Evolutionary conservation across 1,140 invertebrate genomes (phyloP).

Genomic region (Aphidius ervi): DNA sequence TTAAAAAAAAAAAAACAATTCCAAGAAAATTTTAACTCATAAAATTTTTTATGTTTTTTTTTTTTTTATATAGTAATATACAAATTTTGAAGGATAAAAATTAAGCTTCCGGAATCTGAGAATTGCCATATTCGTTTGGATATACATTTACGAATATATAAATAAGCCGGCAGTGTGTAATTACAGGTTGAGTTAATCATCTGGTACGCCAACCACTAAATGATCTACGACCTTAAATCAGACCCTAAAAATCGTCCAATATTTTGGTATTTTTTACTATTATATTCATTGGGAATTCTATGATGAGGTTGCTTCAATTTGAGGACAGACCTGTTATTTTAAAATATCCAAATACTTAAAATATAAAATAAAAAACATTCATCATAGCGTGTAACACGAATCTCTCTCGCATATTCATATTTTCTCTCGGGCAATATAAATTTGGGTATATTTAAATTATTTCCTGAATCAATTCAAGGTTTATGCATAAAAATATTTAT

Average conservation of each 20-base stretch:
- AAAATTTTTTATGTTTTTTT: neutral
- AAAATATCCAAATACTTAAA: conserved; percentile 5
- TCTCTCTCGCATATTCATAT: no score
- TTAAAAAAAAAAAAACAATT: neutral
- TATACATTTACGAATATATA: conserved; percentile 11
- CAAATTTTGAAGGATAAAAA: neutral
- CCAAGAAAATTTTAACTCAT: neutral
- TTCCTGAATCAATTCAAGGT: no score
- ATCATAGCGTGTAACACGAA: no score
- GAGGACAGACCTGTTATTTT: neutral
- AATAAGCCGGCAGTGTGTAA: conserved; percentile 22
- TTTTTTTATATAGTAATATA: no score
- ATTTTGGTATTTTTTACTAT: neutral
- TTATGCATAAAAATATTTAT: no score
- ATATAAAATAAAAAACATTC: no score
- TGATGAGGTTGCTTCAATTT: neutral
- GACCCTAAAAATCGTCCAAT: neutral
- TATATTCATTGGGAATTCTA: conserved; percentile 2
- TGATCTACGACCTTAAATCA: conserved; percentile 19
- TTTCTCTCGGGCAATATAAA: no score
- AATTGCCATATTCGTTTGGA: conserved; percentile 5
- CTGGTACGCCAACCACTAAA: conserved; percentile 14
- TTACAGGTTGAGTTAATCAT: conserved; percentile 25
- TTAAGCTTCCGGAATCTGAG: conserved; percentile 22
- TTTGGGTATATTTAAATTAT: no score